Evolutionary conservation across 2,888 invertebrate species (phyloP).

Genomic region (Euplexia lucipara): DNA sequence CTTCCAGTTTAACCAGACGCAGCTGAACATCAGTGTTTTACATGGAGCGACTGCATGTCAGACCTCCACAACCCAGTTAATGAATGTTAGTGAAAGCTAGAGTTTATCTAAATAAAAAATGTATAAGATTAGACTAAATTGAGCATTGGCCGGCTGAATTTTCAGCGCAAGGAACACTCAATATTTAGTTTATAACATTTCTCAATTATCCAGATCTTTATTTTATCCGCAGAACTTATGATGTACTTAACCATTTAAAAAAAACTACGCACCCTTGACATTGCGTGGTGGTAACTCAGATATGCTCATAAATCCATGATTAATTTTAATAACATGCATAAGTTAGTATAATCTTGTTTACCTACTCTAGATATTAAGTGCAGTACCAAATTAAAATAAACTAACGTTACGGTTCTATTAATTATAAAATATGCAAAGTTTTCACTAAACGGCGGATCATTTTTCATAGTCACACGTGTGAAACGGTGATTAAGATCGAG

Average conservation of each 20-base stretch:
- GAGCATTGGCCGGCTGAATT: not conserved
- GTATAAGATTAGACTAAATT: not conserved
- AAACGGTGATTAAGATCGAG: slow-evolving; percentile 67
- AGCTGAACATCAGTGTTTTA: no score
- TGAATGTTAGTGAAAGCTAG: no score
- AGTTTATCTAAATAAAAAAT: no score
- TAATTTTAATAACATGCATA: not conserved
- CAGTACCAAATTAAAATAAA: slow-evolving; percentile 23
- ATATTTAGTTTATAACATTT: not conserved
- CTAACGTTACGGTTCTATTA: slow-evolving; percentile 49
- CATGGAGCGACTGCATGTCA: no score
- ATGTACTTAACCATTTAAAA: no score
- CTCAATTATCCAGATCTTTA: no score
- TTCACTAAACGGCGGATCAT: slow-evolving; percentile 64
- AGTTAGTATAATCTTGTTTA: slow-evolving; percentile 4
- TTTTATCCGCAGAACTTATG: no score
- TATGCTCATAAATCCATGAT: not conserved
- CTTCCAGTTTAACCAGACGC: no score
- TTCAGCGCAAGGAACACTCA: no score
- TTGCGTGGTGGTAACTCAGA: not conserved
- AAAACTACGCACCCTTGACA: no score
- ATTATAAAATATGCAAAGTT: slow-evolving; percentile 58
- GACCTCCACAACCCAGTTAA: no score
- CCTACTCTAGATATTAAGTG: slow-evolving; percentile 8
- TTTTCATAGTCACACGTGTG: slow-evolving; percentile 67